Percentiles rank a stretch among this genome's conserved stretches.
These are phyloP conservation scores for Danio rerio DNA, from an alignment of 2,113 vertebrate genomes.

Conservation along the genomic window DNA sequence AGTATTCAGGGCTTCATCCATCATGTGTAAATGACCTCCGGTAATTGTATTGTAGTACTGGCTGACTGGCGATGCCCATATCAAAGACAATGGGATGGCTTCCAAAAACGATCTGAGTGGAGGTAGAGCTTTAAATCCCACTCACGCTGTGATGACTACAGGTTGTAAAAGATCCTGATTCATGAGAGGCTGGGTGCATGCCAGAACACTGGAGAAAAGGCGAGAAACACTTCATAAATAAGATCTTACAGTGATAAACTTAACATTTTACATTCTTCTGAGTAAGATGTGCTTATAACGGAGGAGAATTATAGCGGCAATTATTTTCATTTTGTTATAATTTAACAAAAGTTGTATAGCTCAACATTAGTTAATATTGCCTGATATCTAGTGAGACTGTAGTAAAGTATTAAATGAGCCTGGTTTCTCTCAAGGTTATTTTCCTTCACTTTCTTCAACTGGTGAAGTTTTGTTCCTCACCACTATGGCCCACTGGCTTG, in stretches of 20 bases:
- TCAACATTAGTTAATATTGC: too few relatives aligned
- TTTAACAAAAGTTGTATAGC: too few relatives aligned
- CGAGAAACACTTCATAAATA: too few relatives aligned
- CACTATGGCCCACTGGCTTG: too few relatives aligned
- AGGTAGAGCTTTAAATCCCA: constrained; percentile 8
- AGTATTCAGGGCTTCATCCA: constrained; percentile 12
- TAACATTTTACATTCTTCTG: not conserved
- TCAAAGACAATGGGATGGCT: not conserved
- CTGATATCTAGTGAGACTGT: too few relatives aligned
- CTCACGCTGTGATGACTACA: not conserved
- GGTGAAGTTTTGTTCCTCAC: too few relatives aligned
- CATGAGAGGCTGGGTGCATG: not conserved
- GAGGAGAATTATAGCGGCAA: too few relatives aligned
- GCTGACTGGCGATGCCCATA: constrained; percentile 4
- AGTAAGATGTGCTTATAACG: too few relatives aligned
- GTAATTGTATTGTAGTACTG: constrained; percentile 24
- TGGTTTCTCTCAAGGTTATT: too few relatives aligned
- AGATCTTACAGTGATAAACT: not conserved
- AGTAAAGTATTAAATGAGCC: too few relatives aligned
- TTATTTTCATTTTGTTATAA: too few relatives aligned
- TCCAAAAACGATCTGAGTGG: constrained; percentile 6
- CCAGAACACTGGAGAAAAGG: not conserved
- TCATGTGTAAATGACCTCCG: constrained; percentile 35
- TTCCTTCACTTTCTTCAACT: too few relatives aligned
- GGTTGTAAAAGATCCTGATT: constrained; percentile 21